Evolutionary conservation across 2,888 invertebrate species (phyloP).

Genomic region (Tetranychus piercei): DNA sequence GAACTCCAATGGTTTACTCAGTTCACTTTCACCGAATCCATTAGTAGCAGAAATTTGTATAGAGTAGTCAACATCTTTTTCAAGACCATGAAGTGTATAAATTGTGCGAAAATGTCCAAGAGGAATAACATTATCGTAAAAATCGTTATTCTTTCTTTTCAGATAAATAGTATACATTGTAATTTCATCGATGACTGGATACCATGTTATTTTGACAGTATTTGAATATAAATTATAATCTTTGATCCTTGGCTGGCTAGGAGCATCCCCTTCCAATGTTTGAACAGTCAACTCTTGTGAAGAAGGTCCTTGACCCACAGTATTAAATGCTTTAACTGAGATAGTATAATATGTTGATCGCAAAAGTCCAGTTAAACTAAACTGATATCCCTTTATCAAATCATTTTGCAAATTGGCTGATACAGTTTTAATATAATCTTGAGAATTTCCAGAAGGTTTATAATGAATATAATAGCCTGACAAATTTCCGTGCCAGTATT

Average conservation of each 20-base stretch:
- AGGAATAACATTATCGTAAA: background rate
- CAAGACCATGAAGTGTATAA: background rate
- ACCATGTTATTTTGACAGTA: background rate
- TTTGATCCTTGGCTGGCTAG: background rate
- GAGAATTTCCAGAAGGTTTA: conserved; percentile 22
- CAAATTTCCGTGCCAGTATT: conserved; percentile 27
- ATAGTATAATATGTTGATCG: conserved; percentile 24
- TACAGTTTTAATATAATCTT: conserved; percentile 25
- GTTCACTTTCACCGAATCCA: background rate
- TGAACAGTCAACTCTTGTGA: conserved; percentile 25
- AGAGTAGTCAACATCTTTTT: background rate
- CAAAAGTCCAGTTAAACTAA: conserved; percentile 24
- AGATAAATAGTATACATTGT: background rate
- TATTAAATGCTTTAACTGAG: conserved; percentile 25
- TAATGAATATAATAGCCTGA: conserved; percentile 27
- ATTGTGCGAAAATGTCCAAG: background rate
- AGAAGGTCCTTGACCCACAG: conserved; percentile 24
- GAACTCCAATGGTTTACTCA: background rate
- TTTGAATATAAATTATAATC: background rate
- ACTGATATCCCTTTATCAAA: conserved; percentile 17
- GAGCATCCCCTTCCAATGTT: conserved; percentile 23
- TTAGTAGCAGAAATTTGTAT: background rate
- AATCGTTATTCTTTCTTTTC: background rate
- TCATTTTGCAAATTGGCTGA: conserved; percentile 16
- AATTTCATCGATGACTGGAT: background rate